Conservation (phyloP, 2,888 invertebrate genomes). For the Synergus laeviventris region DNA sequence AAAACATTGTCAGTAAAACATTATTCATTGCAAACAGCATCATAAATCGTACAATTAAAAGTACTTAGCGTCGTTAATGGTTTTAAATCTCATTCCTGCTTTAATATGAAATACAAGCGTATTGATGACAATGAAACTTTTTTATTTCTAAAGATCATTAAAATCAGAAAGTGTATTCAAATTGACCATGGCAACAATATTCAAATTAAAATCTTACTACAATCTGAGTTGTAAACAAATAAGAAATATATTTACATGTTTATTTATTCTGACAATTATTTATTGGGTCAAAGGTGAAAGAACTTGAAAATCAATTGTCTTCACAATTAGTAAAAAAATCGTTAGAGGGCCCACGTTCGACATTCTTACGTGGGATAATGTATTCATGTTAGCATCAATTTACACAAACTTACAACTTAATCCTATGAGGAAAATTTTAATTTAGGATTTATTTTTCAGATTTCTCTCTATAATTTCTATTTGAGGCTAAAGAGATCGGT, state of each 20-base stretch:
- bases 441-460: background rate
- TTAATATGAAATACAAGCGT: background rate
- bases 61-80: background rate
- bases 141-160: background rate
- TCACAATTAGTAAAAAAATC: background rate
- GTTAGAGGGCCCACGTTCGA: conserved; percentile 2
- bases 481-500: background rate
- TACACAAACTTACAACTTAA: background rate
- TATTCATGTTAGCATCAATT: background rate
- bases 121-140: background rate
- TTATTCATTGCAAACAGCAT: conserved; percentile 1
- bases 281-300: background rate
- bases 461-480: background rate
- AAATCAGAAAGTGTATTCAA: background rate
- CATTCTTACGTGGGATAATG: background rate
- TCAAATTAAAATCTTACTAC: background rate
- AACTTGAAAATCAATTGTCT: conserved; percentile 10
- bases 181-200: background rate
- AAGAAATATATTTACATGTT: background rate
- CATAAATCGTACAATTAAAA: conserved; percentile 8
- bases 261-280: background rate
- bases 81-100: background rate
- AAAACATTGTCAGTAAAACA: conserved; percentile 8
- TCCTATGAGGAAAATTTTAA: background rate
- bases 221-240: background rate